Percentiles rank a stretch among this genome's conserved stretches.
Evolutionary conservation across 2,113 vertebrate species (phyloP).

Genomic region (Hemibagrus wyckioides): DNA sequence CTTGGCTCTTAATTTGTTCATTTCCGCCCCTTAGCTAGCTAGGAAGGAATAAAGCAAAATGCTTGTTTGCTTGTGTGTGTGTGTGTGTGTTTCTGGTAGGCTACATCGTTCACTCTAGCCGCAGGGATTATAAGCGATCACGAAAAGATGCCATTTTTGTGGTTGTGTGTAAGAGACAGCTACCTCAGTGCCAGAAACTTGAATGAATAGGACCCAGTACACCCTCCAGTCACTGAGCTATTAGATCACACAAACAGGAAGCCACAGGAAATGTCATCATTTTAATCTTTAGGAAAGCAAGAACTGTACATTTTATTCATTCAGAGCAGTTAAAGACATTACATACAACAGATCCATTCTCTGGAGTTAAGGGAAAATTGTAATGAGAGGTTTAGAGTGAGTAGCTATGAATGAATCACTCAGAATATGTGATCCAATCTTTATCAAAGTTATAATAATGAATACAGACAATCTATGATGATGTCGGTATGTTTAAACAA

Average conservation of each 20-base stretch:
- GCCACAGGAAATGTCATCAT: neutral
- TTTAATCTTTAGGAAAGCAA: neutral
- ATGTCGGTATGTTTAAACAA: neutral
- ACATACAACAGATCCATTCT: neutral
- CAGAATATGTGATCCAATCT: neutral
- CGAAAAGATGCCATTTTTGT: conserved; percentile 34
- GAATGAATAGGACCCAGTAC: conserved; percentile 38
- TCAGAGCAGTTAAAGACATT: neutral
- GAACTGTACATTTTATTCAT: neutral
- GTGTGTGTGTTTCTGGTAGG: conserved; percentile 52
- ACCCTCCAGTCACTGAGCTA: conserved; percentile 26
- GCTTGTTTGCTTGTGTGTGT: neutral
- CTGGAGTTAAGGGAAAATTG: neutral
- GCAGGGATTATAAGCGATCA: conserved; percentile 62
- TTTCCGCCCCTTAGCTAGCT: conserved; percentile 59
- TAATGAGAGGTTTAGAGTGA: neutral
- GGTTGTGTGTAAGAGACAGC: conserved; percentile 47
- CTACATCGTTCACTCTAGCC: conserved; percentile 52
- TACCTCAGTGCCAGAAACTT: conserved; percentile 41
- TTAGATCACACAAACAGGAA: neutral
- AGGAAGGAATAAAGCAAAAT: conserved; percentile 33
- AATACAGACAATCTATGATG: no score
- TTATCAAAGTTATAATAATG: neutral
- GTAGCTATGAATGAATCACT: neutral
- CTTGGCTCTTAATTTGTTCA: conserved; percentile 45